Conservation (phyloP, 2,797 vertebrate genomes). For the Acipenser oxyrinchus region DNA sequence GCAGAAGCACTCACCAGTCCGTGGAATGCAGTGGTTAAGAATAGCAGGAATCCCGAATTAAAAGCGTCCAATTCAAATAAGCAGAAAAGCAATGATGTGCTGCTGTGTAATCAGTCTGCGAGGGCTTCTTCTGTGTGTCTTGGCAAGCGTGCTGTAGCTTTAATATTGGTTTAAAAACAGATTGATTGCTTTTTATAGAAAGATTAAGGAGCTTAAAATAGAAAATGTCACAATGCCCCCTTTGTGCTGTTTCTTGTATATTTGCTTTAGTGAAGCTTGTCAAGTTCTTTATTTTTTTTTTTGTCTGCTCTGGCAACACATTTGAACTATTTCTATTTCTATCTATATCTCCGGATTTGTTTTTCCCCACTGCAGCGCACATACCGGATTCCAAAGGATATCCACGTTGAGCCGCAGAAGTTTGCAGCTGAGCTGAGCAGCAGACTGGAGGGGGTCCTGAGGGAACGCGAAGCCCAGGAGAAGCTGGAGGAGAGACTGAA, state of each 20-base stretch:
- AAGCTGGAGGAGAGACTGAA: slow-evolving; percentile 86
- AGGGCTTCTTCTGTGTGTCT: not conserved
- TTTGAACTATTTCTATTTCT: not conserved
- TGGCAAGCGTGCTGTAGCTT: not conserved
- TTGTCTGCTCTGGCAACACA: slow-evolving; percentile 5
- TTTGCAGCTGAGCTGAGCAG: slow-evolving; percentile 92
- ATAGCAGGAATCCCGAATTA: too few species aligned
- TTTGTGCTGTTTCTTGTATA: slow-evolving; percentile 16
- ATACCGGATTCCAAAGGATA: slow-evolving; percentile 93
- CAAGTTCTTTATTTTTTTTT: not conserved
- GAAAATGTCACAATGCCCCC: slow-evolving; percentile 9
- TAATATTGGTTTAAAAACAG: not conserved
- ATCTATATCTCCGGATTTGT: not conserved
- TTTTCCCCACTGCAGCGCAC: slow-evolving; percentile 64
- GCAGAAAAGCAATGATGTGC: too few species aligned
- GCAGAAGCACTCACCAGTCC: too few species aligned
- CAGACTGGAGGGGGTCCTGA: slow-evolving; percentile 80
- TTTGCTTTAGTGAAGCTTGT: slow-evolving; percentile 10
- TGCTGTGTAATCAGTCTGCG: too few species aligned
- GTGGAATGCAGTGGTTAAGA: too few species aligned
- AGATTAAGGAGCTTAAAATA: slow-evolving; percentile 8
- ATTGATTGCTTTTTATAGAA: not conserved
- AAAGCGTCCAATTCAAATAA: too few species aligned
- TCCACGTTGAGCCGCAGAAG: slow-evolving; percentile 89
- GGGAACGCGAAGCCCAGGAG: slow-evolving; percentile 84